These are phyloP conservation scores for Emydura subglobosa DNA, from an alignment of 2,113 vertebrate species.

Conservation along the genomic window DNA sequence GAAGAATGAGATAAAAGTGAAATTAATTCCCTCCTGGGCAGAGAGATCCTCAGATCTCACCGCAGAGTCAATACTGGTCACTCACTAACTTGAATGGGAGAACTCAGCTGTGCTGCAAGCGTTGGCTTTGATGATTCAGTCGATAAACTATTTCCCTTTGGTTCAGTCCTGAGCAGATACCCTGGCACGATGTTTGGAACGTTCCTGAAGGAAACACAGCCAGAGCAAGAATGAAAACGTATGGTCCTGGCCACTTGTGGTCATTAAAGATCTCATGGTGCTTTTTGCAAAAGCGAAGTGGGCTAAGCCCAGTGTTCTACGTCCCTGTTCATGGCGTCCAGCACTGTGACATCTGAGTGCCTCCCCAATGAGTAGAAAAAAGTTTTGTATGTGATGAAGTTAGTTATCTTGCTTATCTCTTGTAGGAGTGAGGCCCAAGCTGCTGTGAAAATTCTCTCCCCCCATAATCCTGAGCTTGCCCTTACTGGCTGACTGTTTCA, in stretches of 20 bases:
- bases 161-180: neutral
- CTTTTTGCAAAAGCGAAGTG: neutral
- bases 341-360: neutral
- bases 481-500: neutral
- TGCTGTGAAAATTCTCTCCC: neutral
- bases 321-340: neutral
- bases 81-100: slow-evolving; percentile 3
- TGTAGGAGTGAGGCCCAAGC: neutral
- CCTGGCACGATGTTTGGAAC: neutral
- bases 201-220: neutral
- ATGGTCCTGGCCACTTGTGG: neutral
- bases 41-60: neutral
- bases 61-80: neutral
- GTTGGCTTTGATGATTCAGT: neutral
- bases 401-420: neutral
- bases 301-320: neutral
- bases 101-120: neutral
- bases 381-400: fast-evolving
- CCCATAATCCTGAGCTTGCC: neutral
- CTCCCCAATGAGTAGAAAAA: fast-evolving
- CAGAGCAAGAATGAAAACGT: neutral
- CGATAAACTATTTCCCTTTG: neutral
- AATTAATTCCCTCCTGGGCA: slow-evolving; percentile 51
- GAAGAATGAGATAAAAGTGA: neutral
- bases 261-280: neutral